Base-by-base conservation (phyloP, 1,140 invertebrate genomes). In the Drosophila insularis region DNA sequence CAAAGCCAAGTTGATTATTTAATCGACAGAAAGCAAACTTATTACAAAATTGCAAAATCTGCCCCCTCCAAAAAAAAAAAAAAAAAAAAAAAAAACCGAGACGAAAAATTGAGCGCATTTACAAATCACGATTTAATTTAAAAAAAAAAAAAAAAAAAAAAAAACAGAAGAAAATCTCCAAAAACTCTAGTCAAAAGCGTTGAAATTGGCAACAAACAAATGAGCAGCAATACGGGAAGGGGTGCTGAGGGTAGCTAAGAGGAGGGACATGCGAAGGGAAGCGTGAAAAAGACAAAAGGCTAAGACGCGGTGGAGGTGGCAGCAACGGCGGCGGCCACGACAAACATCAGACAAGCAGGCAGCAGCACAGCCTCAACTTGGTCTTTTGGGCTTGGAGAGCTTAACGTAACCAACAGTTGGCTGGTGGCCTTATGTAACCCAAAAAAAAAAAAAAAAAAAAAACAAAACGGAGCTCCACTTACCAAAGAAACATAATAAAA, bases 151-250 rank as follows among this genome's bases (percentile, higher is more conserved):
- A 54, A 55, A 70, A 75, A 40, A 40, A 74, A 76, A 71, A 81
- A 71, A 80, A 75, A 55, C 46, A 66, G 71, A 76, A 74, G 81
- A 71, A 80, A 75, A 60, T 31, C 65, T 35, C 32, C 10, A 37
- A 37, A 37, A 37, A 37, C 35, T 37, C 35, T 76, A 62, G 66
- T 74, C 46, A 81, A 75, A 76, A 86, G 82, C 82, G 75, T 87
- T 87, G 84, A 89, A 80, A 89, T 87, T 89, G 82, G 84, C 82
- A 89, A 89, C 84, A 87, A 82, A 87, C 82, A 87, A 87, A 87
- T 87, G 71, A 87, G 79, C 56, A 72, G 19, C 31, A 7, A 7
- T 62, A 61, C 40, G 10, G 32, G 32, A 35, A 11, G 32, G 1
- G 32, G 32, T 31, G 37, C 0, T 31, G 31, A 2, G 14, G 39